Conservation (phyloP, 2,113 vertebrate species). For the Dunckerocampus dactyliophorus region DNA sequence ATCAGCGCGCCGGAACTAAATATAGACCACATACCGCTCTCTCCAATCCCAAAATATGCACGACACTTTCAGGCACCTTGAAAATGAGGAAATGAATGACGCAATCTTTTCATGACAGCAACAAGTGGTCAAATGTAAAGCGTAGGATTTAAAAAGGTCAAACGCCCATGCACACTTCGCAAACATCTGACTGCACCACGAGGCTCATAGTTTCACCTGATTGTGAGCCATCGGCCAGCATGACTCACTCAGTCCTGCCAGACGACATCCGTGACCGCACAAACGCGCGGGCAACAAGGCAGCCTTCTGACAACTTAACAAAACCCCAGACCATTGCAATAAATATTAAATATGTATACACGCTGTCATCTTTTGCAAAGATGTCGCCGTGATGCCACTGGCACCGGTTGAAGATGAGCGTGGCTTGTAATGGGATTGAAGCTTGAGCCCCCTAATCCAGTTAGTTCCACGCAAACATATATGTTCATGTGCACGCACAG, state of each 20-base stretch:
- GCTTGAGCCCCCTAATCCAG: conserved; percentile 63
- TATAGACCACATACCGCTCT: too few relatives aligned
- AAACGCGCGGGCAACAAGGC: conserved; percentile 29
- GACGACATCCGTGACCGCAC: conserved; percentile 34
- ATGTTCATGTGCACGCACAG: conserved; percentile 21
- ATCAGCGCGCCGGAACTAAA: too few relatives aligned
- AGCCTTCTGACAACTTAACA: conserved; percentile 39
- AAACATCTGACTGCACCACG: conserved; percentile 53
- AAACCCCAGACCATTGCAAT: conserved; percentile 16
- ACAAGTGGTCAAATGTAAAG: conserved; percentile 30
- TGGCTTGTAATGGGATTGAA: conserved; percentile 61
- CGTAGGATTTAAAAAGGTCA: conserved; percentile 24
- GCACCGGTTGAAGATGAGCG: conserved; percentile 32
- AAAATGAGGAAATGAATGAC: neutral
- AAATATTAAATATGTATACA: conserved; percentile 11
- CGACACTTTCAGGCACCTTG: neutral
- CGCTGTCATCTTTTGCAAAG: neutral
- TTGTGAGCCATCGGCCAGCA: conserved; percentile 51
- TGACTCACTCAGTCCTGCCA: conserved; percentile 53
- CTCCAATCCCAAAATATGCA: too few relatives aligned
- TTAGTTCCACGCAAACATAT: conserved; percentile 42
- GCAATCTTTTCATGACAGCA: neutral
- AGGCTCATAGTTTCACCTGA: conserved; percentile 48
- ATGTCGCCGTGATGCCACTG: conserved; percentile 21
- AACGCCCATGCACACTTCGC: neutral